Evolutionary conservation across 2,888 invertebrate species (phyloP), one percentile per base, ranked within the genome.

Genomic region (Schrankia costaestrigalis): DNA sequence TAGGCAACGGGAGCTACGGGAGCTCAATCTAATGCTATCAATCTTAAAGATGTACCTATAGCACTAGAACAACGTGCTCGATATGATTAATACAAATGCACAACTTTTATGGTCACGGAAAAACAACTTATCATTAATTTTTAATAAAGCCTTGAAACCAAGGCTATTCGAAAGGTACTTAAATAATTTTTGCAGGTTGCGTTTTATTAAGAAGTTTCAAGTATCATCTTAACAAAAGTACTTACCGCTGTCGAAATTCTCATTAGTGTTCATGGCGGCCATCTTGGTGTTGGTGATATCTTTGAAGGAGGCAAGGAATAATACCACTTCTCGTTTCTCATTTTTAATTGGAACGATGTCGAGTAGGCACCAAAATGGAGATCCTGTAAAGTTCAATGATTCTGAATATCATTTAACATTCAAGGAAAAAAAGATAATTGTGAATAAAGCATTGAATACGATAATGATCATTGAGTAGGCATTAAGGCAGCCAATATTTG

Each of bases 271-370:
- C 93, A 94, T 93, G 80, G 95, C 94, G 53, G 93, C 92, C 93
- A 94, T 94, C 89, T 96, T 96, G 57, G 95, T 94, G 80, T 95
- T 93, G 41, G 97, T 97, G 82, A 98, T 96, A 85, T 98, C 97
- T 89, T 98, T 98, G 89, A 97, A 97, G 11, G 97, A 97, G 46
- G 97, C 97, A 76, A 98, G 91, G 81, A 97, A 98, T 64, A 98
- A 90, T 15, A 98, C 98, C 70, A 98, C 97, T 89, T 97, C 97
- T 47, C 97, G 92, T 83, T 98, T 98, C 81, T 98, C 98, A 91
- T 98, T 98, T 90, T 98, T 98, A 86, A 98, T 98, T 71, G 98
- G 98, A 46, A 98, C 97, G 79, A 98, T 97, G 88, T 98, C 98
- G 85, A 98, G 91, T 61, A 98, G 91, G 87, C 97, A 98, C 95